Percentiles rank a stretch among this genome's conserved stretches.
These are phyloP conservation scores for Hirtodrosophila trivittata DNA, from an alignment of 2,888 invertebrate species.

Conservation along the genomic window DNA sequence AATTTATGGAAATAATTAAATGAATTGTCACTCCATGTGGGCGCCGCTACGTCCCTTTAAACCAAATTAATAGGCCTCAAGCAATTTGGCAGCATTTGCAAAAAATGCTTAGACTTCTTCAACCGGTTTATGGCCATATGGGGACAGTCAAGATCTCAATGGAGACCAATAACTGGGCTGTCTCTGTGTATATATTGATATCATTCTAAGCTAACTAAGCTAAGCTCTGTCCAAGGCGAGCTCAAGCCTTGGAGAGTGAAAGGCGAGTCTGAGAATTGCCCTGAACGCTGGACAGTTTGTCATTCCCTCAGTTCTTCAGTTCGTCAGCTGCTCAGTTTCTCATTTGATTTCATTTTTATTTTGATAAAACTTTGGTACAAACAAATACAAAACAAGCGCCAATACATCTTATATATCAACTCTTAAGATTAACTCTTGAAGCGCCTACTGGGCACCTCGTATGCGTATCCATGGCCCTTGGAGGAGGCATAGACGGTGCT, in stretches of 20 bases:
- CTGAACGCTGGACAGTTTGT: not conserved
- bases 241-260: slow-evolving; percentile 50
- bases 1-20: slow-evolving; percentile 55
- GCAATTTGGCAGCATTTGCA: slow-evolving; percentile 15
- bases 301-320: not conserved
- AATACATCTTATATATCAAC: not conserved
- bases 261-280: slow-evolving; percentile 33
- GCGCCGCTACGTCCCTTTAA: not conserved
- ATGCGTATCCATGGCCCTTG: slow-evolving; percentile 63
- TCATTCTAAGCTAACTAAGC: slow-evolving; percentile 21
- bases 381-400: slow-evolving; percentile 8
- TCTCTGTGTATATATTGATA: slow-evolving; percentile 1
- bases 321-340: not conserved
- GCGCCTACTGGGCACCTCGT: slow-evolving; percentile 55
- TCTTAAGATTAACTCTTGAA: slow-evolving; percentile 51
- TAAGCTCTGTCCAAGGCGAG: slow-evolving; percentile 22
- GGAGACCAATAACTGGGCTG: not conserved
- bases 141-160: not conserved
- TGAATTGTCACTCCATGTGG: slow-evolving; percentile 46
- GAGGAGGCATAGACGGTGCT: slow-evolving; percentile 39
- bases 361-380: slow-evolving; percentile 60
- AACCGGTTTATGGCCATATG: slow-evolving; percentile 32
- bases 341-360: slow-evolving; percentile 40
- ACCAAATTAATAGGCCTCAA: slow-evolving; percentile 34
- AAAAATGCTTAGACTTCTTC: slow-evolving; percentile 29